phyloP scores from a whole-genome alignment of 2,888 invertebrate species.

The Agrochola macilenta region DNA sequence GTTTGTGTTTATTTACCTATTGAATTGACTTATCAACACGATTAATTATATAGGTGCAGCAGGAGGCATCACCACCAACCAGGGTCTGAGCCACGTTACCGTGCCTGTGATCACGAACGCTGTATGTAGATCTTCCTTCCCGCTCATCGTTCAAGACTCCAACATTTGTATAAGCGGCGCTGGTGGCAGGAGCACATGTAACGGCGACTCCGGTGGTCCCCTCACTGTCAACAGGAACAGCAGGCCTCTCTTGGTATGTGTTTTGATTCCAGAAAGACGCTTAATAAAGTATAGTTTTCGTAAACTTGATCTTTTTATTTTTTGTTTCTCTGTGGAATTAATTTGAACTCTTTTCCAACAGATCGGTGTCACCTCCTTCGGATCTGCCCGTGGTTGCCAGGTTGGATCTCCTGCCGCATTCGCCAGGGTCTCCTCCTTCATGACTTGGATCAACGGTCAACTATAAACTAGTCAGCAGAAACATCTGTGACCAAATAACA shows the following conservation, averaged over 20 bases:
- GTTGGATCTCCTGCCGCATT: conserved; percentile 69
- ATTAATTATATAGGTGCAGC: neutral
- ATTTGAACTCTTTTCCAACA: conserved; percentile 50
- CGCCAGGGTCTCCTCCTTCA: conserved; percentile 72
- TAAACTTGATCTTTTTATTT: neutral
- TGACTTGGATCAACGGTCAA: conserved; percentile 56
- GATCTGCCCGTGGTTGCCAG: conserved; percentile 70
- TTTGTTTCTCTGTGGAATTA: neutral
- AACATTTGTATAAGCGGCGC: conserved; percentile 74
- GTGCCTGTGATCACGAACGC: conserved; percentile 42
- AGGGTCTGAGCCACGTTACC: conserved; percentile 36
- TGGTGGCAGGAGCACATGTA: conserved; percentile 69
- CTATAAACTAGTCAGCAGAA: conserved; percentile 16
- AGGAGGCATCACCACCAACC: conserved; percentile 15
- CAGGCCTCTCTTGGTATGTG: conserved; percentile 67
- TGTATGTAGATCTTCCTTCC: conserved; percentile 24
- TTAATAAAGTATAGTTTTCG: neutral
- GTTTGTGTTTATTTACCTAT: neutral
- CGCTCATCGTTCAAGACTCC: conserved; percentile 60
- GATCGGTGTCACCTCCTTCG: conserved; percentile 77
- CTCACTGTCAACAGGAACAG: conserved; percentile 63
- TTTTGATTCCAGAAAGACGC: too few relatives aligned
- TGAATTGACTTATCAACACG: neutral
- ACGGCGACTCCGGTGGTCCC: conserved; percentile 78
- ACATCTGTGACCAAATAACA: neutral